These are phyloP conservation scores for Sebastes baramenuke DNA, from an alignment of 2,797 vertebrate species.

Conservation along the genomic window DNA sequence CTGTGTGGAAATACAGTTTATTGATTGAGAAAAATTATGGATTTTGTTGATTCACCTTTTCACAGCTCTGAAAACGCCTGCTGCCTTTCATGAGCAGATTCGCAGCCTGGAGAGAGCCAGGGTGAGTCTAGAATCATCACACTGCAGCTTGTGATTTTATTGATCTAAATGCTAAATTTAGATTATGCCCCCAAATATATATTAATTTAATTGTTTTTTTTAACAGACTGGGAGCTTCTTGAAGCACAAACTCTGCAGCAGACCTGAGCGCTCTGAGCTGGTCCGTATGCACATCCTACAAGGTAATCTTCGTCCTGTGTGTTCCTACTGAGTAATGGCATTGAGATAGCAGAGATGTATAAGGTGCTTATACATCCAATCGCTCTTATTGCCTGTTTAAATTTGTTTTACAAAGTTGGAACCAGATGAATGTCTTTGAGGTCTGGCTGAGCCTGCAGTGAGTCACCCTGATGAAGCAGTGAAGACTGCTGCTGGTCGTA, in stretches of 20 bases:
- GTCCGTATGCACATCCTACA: slow-evolving; percentile 98
- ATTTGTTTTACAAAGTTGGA: slow-evolving; percentile 35
- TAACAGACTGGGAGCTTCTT: slow-evolving; percentile 93
- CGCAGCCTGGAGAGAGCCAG: slow-evolving; percentile 95
- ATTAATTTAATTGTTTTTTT: background rate
- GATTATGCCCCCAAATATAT: background rate
- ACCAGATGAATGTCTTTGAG: slow-evolving; percentile 24
- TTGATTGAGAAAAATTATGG: background rate
- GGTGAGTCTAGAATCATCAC: slow-evolving; percentile 79
- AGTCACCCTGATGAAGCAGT: slow-evolving; percentile 50
- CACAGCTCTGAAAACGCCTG: slow-evolving; percentile 94
- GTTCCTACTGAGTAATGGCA: background rate
- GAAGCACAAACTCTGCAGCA: slow-evolving; percentile 96
- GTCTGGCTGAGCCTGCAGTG: slow-evolving; percentile 32
- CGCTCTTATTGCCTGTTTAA: slow-evolving; percentile 6
- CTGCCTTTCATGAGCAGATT: slow-evolving; percentile 95
- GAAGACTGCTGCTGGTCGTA: slow-evolving; percentile 1
- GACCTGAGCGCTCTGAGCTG: slow-evolving; percentile 92
- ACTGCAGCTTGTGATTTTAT: background rate
- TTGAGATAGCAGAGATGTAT: slow-evolving; percentile 30
- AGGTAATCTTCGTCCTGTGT: slow-evolving; percentile 79
- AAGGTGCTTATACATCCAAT: slow-evolving; percentile 27
- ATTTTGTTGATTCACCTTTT: slow-evolving; percentile 25
- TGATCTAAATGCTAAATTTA: background rate
- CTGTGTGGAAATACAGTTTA: background rate